These are phyloP conservation scores for Euthynnus affinis DNA, from an alignment of 2,797 vertebrate genomes.

Conservation along the genomic window DNA sequence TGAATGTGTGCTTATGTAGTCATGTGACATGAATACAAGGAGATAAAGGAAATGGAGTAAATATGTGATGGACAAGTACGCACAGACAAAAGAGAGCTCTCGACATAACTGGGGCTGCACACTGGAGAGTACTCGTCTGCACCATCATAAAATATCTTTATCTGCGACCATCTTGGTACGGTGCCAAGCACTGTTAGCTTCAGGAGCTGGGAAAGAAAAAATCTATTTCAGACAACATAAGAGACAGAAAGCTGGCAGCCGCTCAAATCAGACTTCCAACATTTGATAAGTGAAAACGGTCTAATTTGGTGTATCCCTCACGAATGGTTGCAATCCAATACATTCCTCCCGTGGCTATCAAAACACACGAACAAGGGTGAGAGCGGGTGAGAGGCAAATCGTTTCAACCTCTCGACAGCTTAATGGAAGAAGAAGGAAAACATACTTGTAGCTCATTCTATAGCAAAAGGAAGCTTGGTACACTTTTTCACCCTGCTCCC, in stretches of 20 bases:
- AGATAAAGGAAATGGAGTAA: slow-evolving; percentile 45
- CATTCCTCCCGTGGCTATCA: slow-evolving; percentile 70
- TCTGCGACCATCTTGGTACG: slow-evolving; percentile 77
- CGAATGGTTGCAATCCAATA: slow-evolving; percentile 71
- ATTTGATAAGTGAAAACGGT: slow-evolving; percentile 76
- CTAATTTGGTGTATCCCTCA: slow-evolving; percentile 77
- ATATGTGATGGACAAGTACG: slow-evolving; percentile 70
- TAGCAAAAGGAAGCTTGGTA: slow-evolving; percentile 31
- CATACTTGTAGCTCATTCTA: slow-evolving; percentile 45
- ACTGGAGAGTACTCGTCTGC: slow-evolving; percentile 77
- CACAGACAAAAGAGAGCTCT: slow-evolving; percentile 70
- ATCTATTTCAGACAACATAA: slow-evolving; percentile 74
- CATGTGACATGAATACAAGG: slow-evolving; percentile 39
- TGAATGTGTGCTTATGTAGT: slow-evolving; percentile 32
- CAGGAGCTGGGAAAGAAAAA: slow-evolving; percentile 65
- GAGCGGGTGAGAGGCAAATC: slow-evolving; percentile 49
- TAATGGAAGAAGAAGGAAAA: slow-evolving; percentile 50
- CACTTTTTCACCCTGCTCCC: slow-evolving; percentile 20
- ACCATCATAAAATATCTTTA: slow-evolving; percentile 79
- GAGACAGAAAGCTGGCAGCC: slow-evolving; percentile 77
- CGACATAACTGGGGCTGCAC: slow-evolving; percentile 80
- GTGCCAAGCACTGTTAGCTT: slow-evolving; percentile 78
- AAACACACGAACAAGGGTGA: slow-evolving; percentile 47
- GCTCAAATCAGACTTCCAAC: slow-evolving; percentile 72
- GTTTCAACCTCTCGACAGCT: slow-evolving; percentile 63